phyloP scores from a whole-genome alignment of 2,113 vertebrate species.

The Engraulis encrasicolus region DNA sequence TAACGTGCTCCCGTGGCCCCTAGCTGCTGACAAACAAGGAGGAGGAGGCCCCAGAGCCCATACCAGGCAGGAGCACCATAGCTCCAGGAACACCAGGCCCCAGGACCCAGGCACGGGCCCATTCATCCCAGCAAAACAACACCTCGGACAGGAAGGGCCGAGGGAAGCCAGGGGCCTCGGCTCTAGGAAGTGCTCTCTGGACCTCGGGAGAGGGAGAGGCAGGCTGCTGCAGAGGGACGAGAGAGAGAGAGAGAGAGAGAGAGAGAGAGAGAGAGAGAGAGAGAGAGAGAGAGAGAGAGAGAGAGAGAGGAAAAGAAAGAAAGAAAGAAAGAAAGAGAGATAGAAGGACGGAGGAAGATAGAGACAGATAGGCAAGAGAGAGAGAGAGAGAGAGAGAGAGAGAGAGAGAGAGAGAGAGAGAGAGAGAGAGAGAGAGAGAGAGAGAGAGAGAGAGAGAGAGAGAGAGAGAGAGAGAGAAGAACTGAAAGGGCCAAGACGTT shows the following conservation, averaged over 20 bases:
- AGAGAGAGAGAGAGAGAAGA: background rate
- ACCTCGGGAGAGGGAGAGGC: conserved; percentile 54
- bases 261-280: background rate
- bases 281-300: background rate
- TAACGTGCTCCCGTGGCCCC: conserved; percentile 61
- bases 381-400: background rate
- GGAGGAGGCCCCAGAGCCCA: no score
- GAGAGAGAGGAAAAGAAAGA: background rate
- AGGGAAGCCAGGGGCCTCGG: conserved; percentile 55
- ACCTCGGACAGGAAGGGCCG: conserved; percentile 65
- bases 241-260: background rate
- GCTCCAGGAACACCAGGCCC: no score
- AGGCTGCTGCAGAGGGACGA: background rate
- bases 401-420: background rate
- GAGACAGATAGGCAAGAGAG: background rate
- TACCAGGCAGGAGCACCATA: no score
- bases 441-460: background rate
- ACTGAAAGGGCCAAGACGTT: conserved; percentile 3
- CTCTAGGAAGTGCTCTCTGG: conserved; percentile 71
- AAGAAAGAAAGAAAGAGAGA: background rate
- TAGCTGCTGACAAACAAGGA: conserved; percentile 49
- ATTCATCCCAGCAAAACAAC: conserved; percentile 49
- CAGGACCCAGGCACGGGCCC: no score
- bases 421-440: background rate
- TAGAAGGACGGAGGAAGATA: background rate